A percentile compares a stretch with the other conserved stretches of the same genome.
These are phyloP conservation scores for Mesitornis unicolor DNA, from an alignment of 2,113 vertebrate genomes.

Conservation along the genomic window DNA sequence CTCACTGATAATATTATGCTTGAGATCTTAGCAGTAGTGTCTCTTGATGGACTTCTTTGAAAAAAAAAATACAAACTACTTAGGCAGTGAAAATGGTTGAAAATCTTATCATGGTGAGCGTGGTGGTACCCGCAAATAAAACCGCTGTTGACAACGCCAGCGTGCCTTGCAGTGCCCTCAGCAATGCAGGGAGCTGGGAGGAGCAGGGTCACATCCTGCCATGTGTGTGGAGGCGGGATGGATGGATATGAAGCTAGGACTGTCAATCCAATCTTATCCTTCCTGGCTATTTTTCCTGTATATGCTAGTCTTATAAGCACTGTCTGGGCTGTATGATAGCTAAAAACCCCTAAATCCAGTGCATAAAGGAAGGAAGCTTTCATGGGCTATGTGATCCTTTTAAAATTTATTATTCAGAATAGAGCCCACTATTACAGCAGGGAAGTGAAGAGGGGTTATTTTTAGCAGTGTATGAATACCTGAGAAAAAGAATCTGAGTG, in stretches of 20 bases:
- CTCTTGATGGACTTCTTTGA: background rate
- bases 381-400: background rate
- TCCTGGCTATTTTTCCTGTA: background rate
- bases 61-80: background rate
- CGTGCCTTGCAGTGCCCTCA: background rate
- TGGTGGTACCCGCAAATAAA: background rate
- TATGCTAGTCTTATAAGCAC: background rate
- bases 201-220: background rate
- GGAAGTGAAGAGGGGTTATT: background rate
- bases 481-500: background rate
- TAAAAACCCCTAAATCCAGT: background rate
- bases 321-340: background rate
- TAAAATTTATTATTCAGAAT: background rate
- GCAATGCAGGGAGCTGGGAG: background rate
- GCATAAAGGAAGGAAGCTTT: background rate
- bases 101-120: fast-evolving
- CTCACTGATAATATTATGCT: background rate
- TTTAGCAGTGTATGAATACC: background rate
- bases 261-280: background rate
- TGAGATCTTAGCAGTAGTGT: background rate
- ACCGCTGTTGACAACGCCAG: background rate
- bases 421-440: background rate
- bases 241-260: background rate
- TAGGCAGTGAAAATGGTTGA: background rate
- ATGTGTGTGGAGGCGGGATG: background rate